These are phyloP conservation scores for Drosophila subsilvestris DNA, from an alignment of 2,888 invertebrate genomes.

Conservation along the genomic window DNA sequence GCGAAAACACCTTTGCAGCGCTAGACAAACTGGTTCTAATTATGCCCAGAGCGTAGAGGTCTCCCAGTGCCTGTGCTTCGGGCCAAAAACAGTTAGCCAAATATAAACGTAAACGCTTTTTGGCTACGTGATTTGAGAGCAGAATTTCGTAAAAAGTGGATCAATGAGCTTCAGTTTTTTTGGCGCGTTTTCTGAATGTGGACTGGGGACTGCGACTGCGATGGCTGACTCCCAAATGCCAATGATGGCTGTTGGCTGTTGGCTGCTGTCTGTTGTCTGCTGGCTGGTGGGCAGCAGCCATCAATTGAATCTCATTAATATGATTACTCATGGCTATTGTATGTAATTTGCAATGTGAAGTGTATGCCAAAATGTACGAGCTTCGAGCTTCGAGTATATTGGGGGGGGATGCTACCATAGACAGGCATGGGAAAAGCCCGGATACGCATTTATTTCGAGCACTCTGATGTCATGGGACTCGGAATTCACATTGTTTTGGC, in stretches of 20 bases:
- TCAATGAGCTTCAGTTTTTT: conserved; percentile 62
- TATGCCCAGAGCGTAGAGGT: conserved; percentile 61
- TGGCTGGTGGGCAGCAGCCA: conserved; percentile 34
- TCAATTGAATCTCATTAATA: conserved; percentile 68
- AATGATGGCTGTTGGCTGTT: no score
- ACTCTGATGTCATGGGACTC: conserved; percentile 63
- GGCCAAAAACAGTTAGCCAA: conserved; percentile 71
- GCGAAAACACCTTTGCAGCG: conserved; percentile 37
- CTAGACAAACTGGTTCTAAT: conserved; percentile 71
- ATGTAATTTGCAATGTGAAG: conserved; percentile 75
- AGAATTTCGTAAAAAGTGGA: conserved; percentile 66
- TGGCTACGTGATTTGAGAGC: conserved; percentile 70
- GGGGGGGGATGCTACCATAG: conserved; percentile 50
- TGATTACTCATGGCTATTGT: conserved; percentile 78
- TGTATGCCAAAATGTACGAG: conserved; percentile 50
- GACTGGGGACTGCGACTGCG: conserved; percentile 3
- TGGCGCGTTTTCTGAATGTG: conserved; percentile 40
- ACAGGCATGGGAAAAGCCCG: conserved; percentile 62
- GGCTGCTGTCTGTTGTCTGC: no score
- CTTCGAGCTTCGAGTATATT: neutral
- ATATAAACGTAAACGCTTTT: conserved; percentile 55
- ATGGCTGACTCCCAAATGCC: neutral
- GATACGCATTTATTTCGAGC: conserved; percentile 61
- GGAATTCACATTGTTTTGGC: conserved; percentile 39
- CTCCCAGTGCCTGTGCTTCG: neutral